Percentiles rank a stretch among this genome's conserved stretches.
Evolutionary conservation across 92 coral and sea anemone genomes (phyloP).

Genomic region (Virgularia gustaviana): DNA sequence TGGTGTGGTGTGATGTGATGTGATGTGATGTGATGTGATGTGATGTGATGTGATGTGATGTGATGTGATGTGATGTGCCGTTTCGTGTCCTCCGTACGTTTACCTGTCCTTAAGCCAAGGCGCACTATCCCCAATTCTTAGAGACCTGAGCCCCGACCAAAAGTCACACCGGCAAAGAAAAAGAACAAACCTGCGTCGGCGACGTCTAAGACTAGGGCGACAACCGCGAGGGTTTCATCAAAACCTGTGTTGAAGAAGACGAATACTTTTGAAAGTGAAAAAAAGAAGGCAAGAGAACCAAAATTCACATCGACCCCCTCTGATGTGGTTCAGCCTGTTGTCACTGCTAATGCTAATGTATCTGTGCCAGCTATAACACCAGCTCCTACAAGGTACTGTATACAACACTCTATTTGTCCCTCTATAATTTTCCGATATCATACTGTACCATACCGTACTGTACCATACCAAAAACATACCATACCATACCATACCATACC

Average conservation of each 20-base stretch:
- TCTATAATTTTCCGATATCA: no score
- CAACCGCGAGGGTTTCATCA: neutral
- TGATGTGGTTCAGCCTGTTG: neutral
- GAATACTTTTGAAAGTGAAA: neutral
- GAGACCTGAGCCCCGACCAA: neutral
- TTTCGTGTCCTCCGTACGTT: no score
- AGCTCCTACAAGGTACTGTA: conserved; percentile 1
- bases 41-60: no score
- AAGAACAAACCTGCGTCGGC: neutral
- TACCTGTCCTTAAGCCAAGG: no score
- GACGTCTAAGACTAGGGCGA: neutral
- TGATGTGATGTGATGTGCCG: no score
- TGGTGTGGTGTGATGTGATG: no score
- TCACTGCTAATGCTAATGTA: neutral
- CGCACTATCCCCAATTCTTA: neutral
- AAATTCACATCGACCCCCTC: conserved; percentile 20
- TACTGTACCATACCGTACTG: no score
- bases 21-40: no score
- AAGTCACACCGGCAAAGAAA: neutral
- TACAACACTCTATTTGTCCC: no score
- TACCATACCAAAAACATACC: no score
- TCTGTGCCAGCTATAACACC: neutral
- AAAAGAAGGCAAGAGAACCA: conserved; percentile 1
- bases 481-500: no score
- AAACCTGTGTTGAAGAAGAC: neutral